Base-by-base conservation (phyloP, 2,888 invertebrate genomes). In the Antitype chi region DNA sequence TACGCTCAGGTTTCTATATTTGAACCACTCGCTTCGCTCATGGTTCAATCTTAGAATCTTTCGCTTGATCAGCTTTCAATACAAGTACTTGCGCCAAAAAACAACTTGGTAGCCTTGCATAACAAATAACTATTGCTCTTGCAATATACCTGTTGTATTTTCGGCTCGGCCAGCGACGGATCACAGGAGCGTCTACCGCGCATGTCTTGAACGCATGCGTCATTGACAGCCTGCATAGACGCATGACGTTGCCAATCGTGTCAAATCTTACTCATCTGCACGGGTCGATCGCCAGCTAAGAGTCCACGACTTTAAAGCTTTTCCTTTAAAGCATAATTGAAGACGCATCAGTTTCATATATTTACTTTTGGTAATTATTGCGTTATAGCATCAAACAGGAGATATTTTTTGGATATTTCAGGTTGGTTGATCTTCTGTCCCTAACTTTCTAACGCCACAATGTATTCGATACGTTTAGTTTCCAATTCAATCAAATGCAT, bases 401-500 rank as follows among this genome's bases (percentile, higher is more conserved):
- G 17, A n/a, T 68, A n/a, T 38, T n/a, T 11, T 53, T 63, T 49
- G 6, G 17, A 25, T n/a, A 52, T 23, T 23, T 53, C 11, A 11
- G 53, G 3, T 53, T 53, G n/a, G 6, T 63, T 17, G 5, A 43
- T 43, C 52, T 80, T 80, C 70, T 60, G 60, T 0, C 1, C 4
- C 4, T 13, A 23, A 63, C 13, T 72, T 38, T 8, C 0, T 6
- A n/a, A 5, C 1, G 20, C 6, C 15, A 28, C 28, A 28, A 28
- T 28, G n/a, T 63, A 23, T 43, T 25, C 13, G 28, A 81, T 32
- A 64, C 74, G 17, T 74, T 62, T 23, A 77, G 77, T 77, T 77
- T 77, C 73, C 72, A 72, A 77, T 80, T 52, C 28, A 74, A 81
- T 64, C 28, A 43, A n/a, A 20, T 47, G 76, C 17, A 77, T 80